Conservation (phyloP, 2,797 vertebrate species). For the Ctenopoma multispine region DNA sequence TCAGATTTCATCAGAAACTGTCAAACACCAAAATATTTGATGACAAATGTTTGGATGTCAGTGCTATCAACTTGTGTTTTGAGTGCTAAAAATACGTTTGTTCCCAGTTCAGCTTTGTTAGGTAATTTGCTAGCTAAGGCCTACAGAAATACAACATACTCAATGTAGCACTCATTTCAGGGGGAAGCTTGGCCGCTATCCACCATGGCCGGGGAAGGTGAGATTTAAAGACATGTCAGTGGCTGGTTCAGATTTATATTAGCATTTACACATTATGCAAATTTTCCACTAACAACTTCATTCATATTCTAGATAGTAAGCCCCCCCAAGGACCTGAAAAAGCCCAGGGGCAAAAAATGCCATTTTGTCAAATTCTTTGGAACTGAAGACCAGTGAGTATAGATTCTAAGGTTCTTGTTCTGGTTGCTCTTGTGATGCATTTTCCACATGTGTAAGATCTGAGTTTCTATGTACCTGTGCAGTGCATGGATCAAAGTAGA, state of each 20-base stretch:
- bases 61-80: too few species aligned
- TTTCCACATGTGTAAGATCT: background rate
- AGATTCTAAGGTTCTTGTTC: background rate
- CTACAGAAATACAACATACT: background rate
- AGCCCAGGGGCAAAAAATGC: slow-evolving; percentile 97
- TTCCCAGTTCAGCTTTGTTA: too few species aligned
- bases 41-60: too few species aligned
- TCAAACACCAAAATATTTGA: too few species aligned
- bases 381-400: slow-evolving; percentile 98
- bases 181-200: slow-evolving; percentile 97
- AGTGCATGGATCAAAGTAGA: slow-evolving; percentile 99
- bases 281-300: background rate
- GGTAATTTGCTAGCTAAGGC: too few species aligned
- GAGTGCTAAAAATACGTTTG: too few species aligned
- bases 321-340: slow-evolving; percentile 98
- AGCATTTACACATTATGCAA: background rate
- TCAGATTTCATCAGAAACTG: too few species aligned
- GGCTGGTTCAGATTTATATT: background rate
- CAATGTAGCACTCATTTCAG: slow-evolving; percentile 74
- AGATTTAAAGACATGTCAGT: slow-evolving; percentile 40
- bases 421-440: background rate
- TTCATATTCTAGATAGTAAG: slow-evolving; percentile 90
- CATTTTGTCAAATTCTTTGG: slow-evolving; percentile 99
- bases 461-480: slow-evolving; percentile 43
- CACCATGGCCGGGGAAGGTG: slow-evolving; percentile 99